Evolutionary conservation across 2,797 vertebrate species (phyloP).

Genomic region (Acipenser oxyrinchus): DNA sequence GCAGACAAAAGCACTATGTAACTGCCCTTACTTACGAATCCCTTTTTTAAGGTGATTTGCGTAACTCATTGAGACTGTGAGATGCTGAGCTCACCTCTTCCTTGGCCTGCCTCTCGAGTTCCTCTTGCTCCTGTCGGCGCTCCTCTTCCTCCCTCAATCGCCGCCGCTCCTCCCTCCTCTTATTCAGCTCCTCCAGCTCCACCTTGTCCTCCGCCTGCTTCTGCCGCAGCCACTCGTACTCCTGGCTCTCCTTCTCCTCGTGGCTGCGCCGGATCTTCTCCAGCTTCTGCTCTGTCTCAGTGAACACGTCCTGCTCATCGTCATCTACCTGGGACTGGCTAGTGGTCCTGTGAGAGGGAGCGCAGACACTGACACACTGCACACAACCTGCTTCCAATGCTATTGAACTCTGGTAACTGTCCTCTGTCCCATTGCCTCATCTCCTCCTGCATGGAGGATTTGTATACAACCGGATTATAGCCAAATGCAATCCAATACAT

Average conservation of each 20-base stretch:
- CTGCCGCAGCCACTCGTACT: constrained; percentile 48
- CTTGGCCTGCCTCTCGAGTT: constrained; percentile 39
- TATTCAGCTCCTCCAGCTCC: constrained; percentile 64
- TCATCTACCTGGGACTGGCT: constrained; percentile 27
- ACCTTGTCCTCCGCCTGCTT: constrained; percentile 52
- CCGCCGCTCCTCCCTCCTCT: constrained; percentile 47
- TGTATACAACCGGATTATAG: too few relatives aligned
- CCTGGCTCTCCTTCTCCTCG: constrained; percentile 55
- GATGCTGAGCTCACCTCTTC: constrained; percentile 47
- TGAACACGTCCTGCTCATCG: constrained; percentile 32
- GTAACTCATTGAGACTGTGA: background rate
- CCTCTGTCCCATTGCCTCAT: too few relatives aligned
- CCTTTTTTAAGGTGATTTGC: background rate
- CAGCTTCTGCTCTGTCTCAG: constrained; percentile 54
- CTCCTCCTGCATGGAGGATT: too few relatives aligned
- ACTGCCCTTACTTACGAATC: too few relatives aligned
- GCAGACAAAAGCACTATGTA: background rate
- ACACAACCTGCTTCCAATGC: too few relatives aligned
- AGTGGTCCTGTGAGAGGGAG: constrained; percentile 21
- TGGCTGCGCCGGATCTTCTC: constrained; percentile 58
- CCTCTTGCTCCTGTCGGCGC: constrained; percentile 37
- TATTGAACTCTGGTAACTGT: too few relatives aligned
- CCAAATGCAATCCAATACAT: too few relatives aligned
- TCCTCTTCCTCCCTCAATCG: constrained; percentile 42
- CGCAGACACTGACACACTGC: too few relatives aligned